Evolutionary conservation across 2,888 invertebrate species (phyloP).

Genomic region (Pardosa pseudoannulata): DNA sequence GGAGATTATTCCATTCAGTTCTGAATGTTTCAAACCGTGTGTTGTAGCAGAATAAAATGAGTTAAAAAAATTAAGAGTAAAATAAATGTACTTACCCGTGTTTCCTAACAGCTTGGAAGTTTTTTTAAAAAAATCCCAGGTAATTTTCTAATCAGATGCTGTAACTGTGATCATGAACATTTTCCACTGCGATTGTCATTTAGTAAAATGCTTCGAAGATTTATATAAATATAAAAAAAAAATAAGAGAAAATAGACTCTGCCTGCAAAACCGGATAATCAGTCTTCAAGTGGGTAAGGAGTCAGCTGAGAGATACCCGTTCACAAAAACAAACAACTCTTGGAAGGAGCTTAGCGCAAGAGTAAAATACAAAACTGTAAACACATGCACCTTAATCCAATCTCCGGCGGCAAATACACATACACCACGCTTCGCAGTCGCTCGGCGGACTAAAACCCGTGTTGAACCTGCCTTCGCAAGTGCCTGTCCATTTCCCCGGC

Average conservation of each 20-base stretch:
- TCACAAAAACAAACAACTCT: neutral
- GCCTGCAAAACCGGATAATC: too few species aligned
- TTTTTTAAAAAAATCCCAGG: slow-evolving; percentile 26
- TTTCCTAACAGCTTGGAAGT: slow-evolving; percentile 52
- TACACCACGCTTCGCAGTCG: neutral
- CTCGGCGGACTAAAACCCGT: neutral
- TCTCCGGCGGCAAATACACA: neutral
- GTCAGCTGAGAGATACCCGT: too few species aligned
- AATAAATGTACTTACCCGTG: slow-evolving; percentile 40
- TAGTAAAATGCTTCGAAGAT: neutral
- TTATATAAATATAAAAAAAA: too few species aligned
- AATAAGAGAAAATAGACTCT: too few species aligned
- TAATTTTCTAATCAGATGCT: neutral
- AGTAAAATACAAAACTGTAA: too few species aligned
- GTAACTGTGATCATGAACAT: neutral
- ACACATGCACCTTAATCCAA: slow-evolving; percentile 1
- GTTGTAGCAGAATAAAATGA: too few species aligned
- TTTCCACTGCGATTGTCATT: neutral
- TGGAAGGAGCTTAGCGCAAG: neutral
- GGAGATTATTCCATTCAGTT: too few species aligned
- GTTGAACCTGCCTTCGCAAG: neutral
- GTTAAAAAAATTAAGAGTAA: neutral
- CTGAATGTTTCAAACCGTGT: too few species aligned
- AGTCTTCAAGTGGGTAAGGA: too few species aligned
- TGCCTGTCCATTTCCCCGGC: neutral